phyloP scores from a whole-genome alignment of 2,797 vertebrate genomes.

The Anguilla obscura region DNA sequence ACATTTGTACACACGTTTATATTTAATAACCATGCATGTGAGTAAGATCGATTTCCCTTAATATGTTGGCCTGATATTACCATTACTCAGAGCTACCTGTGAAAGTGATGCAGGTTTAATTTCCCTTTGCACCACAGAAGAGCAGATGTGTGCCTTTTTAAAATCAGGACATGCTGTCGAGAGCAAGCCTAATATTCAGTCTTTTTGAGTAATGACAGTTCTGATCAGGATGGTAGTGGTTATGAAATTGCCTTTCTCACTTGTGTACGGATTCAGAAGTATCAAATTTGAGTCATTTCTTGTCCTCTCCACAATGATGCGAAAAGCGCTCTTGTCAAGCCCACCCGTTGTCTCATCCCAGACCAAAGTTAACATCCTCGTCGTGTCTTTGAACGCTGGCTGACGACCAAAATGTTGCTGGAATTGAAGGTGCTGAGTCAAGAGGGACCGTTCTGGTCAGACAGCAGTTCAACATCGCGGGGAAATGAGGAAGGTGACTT shows the following conservation, averaged over 20 bases:
- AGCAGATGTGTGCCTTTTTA: background rate
- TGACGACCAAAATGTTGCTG: background rate
- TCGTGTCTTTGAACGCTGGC: background rate
- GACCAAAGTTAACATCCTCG: background rate
- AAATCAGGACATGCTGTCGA: background rate
- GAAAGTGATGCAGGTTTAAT: background rate
- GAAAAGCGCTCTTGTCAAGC: constrained; percentile 9
- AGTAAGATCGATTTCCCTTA: background rate
- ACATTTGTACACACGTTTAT: background rate
- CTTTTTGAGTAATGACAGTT: background rate
- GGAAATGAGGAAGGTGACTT: background rate
- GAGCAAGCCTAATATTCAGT: no score
- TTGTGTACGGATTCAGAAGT: background rate
- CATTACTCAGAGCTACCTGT: background rate
- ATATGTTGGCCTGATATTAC: background rate
- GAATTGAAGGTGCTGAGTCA: background rate
- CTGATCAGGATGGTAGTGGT: constrained; percentile 8
- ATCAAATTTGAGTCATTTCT: background rate
- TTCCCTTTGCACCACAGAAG: background rate
- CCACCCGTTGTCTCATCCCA: background rate
- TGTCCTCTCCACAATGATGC: background rate
- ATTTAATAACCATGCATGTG: background rate
- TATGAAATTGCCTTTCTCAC: constrained; percentile 10
- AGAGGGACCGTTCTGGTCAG: background rate
- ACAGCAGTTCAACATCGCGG: background rate